phyloP scores from a whole-genome alignment of 2,888 invertebrate species.

The Chymomyza fuscimana region DNA sequence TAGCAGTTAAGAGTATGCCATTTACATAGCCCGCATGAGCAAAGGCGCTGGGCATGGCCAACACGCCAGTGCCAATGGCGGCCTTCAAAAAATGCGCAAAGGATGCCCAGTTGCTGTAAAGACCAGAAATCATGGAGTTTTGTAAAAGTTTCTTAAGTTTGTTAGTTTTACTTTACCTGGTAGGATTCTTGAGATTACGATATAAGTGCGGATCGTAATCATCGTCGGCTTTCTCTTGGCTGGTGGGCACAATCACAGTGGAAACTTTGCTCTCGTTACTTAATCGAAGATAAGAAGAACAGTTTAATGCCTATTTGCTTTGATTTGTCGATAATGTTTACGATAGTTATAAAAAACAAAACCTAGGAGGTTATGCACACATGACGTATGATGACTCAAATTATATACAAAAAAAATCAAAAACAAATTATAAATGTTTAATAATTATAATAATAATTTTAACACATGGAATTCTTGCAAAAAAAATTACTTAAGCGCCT shows the following conservation, averaged over 20 bases:
- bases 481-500: background rate
- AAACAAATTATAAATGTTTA: background rate
- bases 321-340: background rate
- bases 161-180: constrained; percentile 80
- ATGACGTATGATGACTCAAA: background rate
- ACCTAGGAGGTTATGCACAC: background rate
- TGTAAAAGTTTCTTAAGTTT: background rate
- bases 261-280: constrained; percentile 3
- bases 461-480: background rate
- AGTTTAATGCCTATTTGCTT: background rate
- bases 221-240: constrained; percentile 64
- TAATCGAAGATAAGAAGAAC: background rate
- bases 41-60: constrained; percentile 94
- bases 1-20: constrained; percentile 89
- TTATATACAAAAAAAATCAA: background rate
- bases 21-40: constrained; percentile 93
- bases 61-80: constrained; percentile 96
- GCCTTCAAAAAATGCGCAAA: constrained; percentile 96
- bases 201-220: constrained; percentile 90
- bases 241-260: background rate
- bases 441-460: too few relatives aligned
- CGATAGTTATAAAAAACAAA: background rate
- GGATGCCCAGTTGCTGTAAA: constrained; percentile 91
- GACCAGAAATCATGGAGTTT: background rate
- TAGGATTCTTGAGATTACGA: constrained; percentile 87